Evolutionary conservation across 2,797 vertebrate species (phyloP), one percentile per base, ranked within the genome.

Genomic region (Phrynocephalus guinanensis): DNA sequence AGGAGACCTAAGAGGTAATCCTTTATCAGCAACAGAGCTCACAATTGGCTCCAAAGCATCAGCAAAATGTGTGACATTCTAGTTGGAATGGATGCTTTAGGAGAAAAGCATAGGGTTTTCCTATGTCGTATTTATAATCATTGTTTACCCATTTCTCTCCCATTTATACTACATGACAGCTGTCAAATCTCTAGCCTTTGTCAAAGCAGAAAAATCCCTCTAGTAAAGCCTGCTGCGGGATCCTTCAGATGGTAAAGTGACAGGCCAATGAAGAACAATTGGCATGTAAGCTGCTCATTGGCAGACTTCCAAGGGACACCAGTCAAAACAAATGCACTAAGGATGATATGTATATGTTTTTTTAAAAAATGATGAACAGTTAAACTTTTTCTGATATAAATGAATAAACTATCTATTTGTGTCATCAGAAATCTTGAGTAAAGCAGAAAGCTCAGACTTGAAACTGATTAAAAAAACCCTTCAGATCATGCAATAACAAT

Each of bases 241-340:
- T 84, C 71, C 52, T 75, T 84, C 71, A 84, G 83, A 63, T 63
- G 30, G 83, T n/a, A 28, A 75, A 60, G 71, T 84, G 83, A 75
- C 83, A 28, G 38, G 52, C 71, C 22, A 73, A 5, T 44, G 71
- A 63, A 84, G 71, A 52, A 10, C 71, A 63, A 16, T 50, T 38
- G 44, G 66, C 38, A 73, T 72, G 10, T 50, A 56, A 56, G 30
- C 52, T 77, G 60, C 26, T 77, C 16, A 22, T 63, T 77, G 60
- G 73, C 83, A 75, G 60, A 56, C 71, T 84, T 84, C 33, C 71
- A 84, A 60, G 83, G 83, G 22, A 75, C 83, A 75, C 71, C 30
- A 75, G 83, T 84, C 83, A 75, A 84, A 84, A 84, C 83, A 84
- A 75, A 60, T 83, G 83, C 15, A 20, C 71, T 33, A 33, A 70